Evolutionary conservation across 2,888 invertebrate genomes (phyloP).

Genomic region (Azorinus chamasolen): DNA sequence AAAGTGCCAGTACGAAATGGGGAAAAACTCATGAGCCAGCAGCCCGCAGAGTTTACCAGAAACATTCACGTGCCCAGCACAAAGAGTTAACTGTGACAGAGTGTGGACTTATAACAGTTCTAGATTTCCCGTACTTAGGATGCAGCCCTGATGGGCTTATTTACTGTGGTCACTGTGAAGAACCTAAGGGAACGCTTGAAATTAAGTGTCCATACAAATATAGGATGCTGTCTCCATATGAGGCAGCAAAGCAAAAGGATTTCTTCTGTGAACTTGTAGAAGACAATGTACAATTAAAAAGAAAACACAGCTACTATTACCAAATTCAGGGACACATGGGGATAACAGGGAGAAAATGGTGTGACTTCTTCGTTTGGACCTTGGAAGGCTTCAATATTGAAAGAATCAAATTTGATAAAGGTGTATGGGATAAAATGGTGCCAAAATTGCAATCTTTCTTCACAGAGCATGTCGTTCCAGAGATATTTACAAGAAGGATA

Average conservation of each 20-base stretch:
- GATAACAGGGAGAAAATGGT: conserved; percentile 27
- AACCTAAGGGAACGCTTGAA: conserved; percentile 21
- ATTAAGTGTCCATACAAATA: conserved; percentile 43
- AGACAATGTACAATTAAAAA: conserved; percentile 15
- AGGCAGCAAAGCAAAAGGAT: conserved; percentile 2
- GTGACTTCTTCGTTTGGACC: conserved; percentile 47
- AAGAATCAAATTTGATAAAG: conserved; percentile 40
- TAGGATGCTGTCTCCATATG: conserved; percentile 2
- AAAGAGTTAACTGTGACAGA: neutral
- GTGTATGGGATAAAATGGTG: conserved; percentile 22
- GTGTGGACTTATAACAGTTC: conserved; percentile 25
- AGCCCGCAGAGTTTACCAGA: conserved; percentile 9
- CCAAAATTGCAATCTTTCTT: conserved; percentile 34
- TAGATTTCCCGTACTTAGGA: conserved; percentile 29
- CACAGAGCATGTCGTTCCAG: conserved; percentile 24
- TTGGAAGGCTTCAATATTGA: conserved; percentile 21
- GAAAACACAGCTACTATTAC: conserved; percentile 29
- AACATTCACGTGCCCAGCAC: neutral
- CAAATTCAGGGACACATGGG: conserved; percentile 45
- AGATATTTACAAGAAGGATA: conserved; percentile 30
- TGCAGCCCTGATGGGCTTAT: conserved; percentile 48
- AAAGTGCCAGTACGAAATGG: conserved; percentile 6
- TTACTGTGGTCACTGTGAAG: conserved; percentile 1
- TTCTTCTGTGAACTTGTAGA: conserved; percentile 29
- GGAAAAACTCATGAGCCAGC: conserved; percentile 47